A percentile compares a stretch with the other conserved stretches of the same genome.
Evolutionary conservation across 2,888 invertebrate species (phyloP).

Genomic region (Eupithecia inturbata): DNA sequence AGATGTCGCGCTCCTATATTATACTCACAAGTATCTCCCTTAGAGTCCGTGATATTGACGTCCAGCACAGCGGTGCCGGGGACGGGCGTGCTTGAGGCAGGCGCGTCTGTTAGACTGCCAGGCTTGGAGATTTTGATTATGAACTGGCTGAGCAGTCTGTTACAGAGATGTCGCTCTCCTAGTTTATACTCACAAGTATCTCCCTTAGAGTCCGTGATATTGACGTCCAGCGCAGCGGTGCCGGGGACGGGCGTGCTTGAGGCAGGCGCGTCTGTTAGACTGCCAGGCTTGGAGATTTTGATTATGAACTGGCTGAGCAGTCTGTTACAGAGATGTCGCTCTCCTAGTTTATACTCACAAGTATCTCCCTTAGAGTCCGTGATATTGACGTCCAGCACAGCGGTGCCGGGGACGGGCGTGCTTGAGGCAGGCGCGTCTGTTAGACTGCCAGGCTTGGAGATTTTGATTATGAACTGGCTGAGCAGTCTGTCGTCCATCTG

Average conservation of each 20-base stretch:
- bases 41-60: slow-evolving; percentile 10
- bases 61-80: slow-evolving; percentile 10
- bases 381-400: slow-evolving; percentile 2
- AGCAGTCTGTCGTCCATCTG: slow-evolving; percentile 59
- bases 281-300: slow-evolving; percentile 13
- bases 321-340: slow-evolving; percentile 21
- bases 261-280: neutral
- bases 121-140: slow-evolving; percentile 19
- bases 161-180: too few species aligned
- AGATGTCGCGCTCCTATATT: too few species aligned
- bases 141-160: slow-evolving; percentile 27
- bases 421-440: slow-evolving; percentile 2
- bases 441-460: neutral
- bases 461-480: slow-evolving; percentile 27
- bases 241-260: slow-evolving; percentile 12
- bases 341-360: slow-evolving; percentile 16
- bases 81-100: neutral
- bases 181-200: slow-evolving; percentile 24
- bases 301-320: slow-evolving; percentile 26
- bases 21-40: slow-evolving; percentile 21
- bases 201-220: slow-evolving; percentile 12
- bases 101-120: neutral
- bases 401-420: slow-evolving; percentile 10
- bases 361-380: slow-evolving; percentile 20
- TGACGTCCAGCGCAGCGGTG: slow-evolving; percentile 14